Evolutionary conservation across 2,888 invertebrate genomes (phyloP), one percentile per base, ranked within the genome.

Genomic region (Melanotus villosus): DNA sequence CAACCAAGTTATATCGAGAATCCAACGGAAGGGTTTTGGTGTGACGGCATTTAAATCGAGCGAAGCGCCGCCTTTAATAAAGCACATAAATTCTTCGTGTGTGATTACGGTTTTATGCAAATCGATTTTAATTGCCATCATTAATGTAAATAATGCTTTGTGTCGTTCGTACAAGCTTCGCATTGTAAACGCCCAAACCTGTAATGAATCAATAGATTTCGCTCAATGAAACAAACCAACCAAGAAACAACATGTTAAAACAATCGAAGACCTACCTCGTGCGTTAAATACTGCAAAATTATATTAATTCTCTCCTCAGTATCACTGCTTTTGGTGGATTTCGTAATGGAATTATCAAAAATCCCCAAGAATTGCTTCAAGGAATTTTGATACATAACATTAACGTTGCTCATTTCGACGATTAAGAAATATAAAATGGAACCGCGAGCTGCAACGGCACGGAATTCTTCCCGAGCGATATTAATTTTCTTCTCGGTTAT

Each of bases 371-470:
- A 98, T 83, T 98, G 98, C 80, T 95, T 95, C 56, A 98, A 86
- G 0, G 98, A 96, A 77, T 97, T 98, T 84, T 98, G 98, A 81
- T 98, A 98, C 98, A 98, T 98, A 6, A 92, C 90, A 81, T 97
- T 98, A 0, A 98, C 97, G 81, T 96, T 93, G 79, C 95, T 95
- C 97, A 98, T 97, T 86, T 98, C 98, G 0, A 98, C 97, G 70
- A 98, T 97, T 38, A 98, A 87, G 82, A 98, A 98, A 81, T 98
- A 98, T 0, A 98, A 86, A 65, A 98, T 97, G 0, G 97, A 97
- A 12, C 98, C 98, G 75, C 98, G 88, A 0, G 95, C 94, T 1
- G 98, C 98, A 0, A 98, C 98, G 0, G 97, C 95, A 75, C 98
- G 89, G 82, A 97, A 98, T 83, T 98, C 98, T 85, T 98, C 98